Evolutionary conservation across 2,797 vertebrate species (phyloP).

Genomic region (Gallinago stenura): DNA sequence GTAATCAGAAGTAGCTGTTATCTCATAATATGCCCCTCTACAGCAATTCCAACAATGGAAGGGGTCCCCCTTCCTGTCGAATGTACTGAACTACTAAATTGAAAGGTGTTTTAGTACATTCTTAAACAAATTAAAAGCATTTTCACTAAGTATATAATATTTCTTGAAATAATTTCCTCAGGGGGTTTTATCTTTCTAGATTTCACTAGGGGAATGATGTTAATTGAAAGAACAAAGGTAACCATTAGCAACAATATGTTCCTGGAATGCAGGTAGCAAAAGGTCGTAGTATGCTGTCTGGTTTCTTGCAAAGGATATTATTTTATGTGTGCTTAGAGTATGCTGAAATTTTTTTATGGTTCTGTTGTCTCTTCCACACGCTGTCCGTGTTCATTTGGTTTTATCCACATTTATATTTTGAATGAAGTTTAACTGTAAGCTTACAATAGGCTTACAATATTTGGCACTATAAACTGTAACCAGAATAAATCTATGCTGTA

Average conservation of each 20-base stretch:
- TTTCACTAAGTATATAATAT: background rate
- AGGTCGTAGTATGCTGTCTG: rapidly evolving
- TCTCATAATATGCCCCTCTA: background rate
- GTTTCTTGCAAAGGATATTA: background rate
- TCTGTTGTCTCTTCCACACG: background rate
- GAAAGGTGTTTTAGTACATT: background rate
- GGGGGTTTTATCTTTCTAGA: background rate
- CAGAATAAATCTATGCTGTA: background rate
- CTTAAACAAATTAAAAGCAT: background rate
- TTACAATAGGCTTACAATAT: background rate
- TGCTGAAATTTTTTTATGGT: background rate
- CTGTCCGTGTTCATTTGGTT: background rate
- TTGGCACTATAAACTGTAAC: background rate
- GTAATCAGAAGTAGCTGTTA: background rate
- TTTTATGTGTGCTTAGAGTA: background rate
- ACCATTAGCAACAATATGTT: background rate
- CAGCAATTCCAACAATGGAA: background rate
- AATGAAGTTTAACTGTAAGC: background rate
- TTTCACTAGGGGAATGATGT: background rate
- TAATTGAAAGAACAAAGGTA: background rate
- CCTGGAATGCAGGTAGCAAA: background rate
- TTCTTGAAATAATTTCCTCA: background rate
- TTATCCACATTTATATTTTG: background rate
- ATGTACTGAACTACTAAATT: background rate
- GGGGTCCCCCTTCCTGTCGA: background rate